Base-by-base conservation (phyloP, 1,140 invertebrate genomes). In the Philaenus spumarius region DNA sequence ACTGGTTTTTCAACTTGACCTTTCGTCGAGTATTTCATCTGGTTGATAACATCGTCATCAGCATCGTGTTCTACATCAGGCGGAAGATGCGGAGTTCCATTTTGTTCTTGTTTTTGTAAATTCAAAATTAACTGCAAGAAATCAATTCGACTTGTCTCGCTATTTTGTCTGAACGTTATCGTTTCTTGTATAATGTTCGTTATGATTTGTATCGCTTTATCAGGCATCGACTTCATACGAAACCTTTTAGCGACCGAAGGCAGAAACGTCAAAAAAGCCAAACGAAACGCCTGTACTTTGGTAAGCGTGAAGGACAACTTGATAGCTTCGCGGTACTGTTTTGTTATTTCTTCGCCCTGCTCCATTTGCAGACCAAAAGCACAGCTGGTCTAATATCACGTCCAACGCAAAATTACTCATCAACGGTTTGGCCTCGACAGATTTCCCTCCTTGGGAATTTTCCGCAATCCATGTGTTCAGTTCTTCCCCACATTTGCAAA, bases 101-200 rank as follows among this genome's bases (percentile, higher is more conserved):
- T 40, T 30, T 24, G 11, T 20, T 45, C 58, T 37, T 61, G 30
- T 19, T 62, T 50, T 40, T 63, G 63, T 20, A 68, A 26, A 15
- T 66, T 56, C 0, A 68, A 62, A 35, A 71, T 54, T 2, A 70
- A 46, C 47, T 71, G 63, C 40, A 71, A 23, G 48, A 70, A 74
- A 55, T 80, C 79, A 20, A 76, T 75, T 24, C 72, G 65, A 19
- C 62, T 65, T 0, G 72, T 65, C 30, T 73, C 72, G 55, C 76
- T 75, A 50, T 71, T 66, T 22, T 73, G 67, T 30, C 77, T 64
- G 24, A 72, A 68, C 23, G 74, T 64, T 0, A 80, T 67, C 0
- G 73, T 75, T 5, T 72, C 66, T 47, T 69, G 54, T 0, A 66
- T 56, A 6, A 64, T 34, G 14, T 45, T 59, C 17, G 47, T 26